A percentile compares a stretch with the other conserved stretches of the same genome.
Conservation (phyloP, 2,113 vertebrate species). For the Alouatta palliata region DNA sequence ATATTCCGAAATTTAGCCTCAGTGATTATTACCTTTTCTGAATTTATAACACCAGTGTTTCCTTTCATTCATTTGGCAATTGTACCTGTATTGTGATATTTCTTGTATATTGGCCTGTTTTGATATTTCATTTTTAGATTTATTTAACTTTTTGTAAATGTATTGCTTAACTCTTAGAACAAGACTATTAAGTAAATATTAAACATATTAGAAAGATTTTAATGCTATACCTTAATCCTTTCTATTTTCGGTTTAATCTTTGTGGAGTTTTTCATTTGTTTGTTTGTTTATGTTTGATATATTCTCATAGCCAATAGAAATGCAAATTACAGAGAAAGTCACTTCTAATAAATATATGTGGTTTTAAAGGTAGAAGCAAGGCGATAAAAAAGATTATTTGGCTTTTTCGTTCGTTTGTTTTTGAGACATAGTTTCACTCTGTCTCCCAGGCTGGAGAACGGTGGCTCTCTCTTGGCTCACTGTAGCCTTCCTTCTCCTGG, state of each 20-base stretch:
- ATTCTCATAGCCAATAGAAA: background rate
- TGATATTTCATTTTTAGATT: slow-evolving; percentile 39
- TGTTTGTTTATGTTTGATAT: background rate
- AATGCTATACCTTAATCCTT: background rate
- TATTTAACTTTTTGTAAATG: slow-evolving; percentile 10
- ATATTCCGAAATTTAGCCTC: background rate
- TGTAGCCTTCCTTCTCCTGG: no score
- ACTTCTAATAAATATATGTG: background rate
- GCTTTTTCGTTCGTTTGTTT: background rate
- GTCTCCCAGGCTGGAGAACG: no score
- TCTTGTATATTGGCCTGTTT: background rate
- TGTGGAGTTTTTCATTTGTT: background rate
- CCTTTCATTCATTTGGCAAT: background rate
- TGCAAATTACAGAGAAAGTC: background rate
- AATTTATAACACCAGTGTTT: background rate
- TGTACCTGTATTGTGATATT: background rate
- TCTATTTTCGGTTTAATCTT: background rate
- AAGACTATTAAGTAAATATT: slow-evolving; percentile 36
- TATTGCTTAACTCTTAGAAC: slow-evolving; percentile 17
- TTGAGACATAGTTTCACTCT: no score
- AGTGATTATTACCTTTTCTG: background rate
- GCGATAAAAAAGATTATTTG: background rate
- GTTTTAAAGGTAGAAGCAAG: slow-evolving; percentile 40
- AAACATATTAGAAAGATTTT: slow-evolving; percentile 7
- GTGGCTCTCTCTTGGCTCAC: no score